Evolutionary conservation across 2,113 vertebrate genomes (phyloP).

Genomic region (Bagarius yarrelli): DNA sequence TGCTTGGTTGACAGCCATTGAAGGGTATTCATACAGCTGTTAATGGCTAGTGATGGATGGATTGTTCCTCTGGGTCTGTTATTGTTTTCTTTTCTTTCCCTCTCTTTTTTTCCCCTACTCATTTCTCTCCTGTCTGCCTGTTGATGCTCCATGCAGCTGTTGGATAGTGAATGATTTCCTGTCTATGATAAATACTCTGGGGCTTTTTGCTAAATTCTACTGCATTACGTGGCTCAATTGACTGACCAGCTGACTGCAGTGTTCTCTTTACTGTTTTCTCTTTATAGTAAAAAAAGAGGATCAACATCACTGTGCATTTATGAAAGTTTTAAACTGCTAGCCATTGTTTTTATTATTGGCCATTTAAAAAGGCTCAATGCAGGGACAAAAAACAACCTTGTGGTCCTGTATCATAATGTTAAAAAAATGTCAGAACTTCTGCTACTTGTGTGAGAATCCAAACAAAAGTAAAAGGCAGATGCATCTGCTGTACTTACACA

Average conservation of each 20-base stretch:
- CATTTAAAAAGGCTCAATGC: not conserved
- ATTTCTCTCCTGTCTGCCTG: conserved; percentile 35
- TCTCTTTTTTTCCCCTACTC: conserved; percentile 11
- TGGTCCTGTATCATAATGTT: not conserved
- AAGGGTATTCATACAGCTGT: conserved; percentile 11
- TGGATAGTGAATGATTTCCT: conserved; percentile 41
- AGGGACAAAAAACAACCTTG: not conserved
- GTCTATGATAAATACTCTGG: conserved; percentile 31
- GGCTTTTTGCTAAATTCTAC: conserved; percentile 32
- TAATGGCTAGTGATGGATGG: conserved; percentile 49
- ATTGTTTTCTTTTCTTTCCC: conserved; percentile 17
- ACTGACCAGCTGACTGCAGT: conserved; percentile 33
- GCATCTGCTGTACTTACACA: too few relatives aligned
- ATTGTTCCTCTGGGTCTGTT: conserved; percentile 33
- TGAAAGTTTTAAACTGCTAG: not conserved
- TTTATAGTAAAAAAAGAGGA: not conserved
- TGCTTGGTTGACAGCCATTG: conserved; percentile 27
- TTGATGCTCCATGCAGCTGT: conserved; percentile 36
- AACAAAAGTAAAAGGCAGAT: not conserved
- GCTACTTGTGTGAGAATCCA: not conserved
- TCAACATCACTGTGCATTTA: not conserved
- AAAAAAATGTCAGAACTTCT: not conserved
- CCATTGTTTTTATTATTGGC: not conserved
- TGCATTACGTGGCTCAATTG: conserved; percentile 43
- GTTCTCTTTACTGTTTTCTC: not conserved